Base-by-base conservation (phyloP, 2,113 vertebrate species). In the Perccottus glenii region DNA sequence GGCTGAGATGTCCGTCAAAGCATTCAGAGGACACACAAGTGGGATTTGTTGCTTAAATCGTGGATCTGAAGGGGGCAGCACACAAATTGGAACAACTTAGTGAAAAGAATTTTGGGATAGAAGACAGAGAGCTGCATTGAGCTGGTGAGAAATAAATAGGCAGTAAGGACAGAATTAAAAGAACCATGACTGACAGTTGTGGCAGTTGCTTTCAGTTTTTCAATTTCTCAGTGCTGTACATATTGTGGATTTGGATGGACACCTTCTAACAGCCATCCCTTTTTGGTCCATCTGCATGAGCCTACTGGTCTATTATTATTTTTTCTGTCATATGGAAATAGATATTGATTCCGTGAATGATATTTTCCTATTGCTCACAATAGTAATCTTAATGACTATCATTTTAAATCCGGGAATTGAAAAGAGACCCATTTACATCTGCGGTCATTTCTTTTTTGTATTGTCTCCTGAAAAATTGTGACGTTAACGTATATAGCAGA, bases 301-400 rank as follows among this genome's bases (percentile, higher is more conserved):
- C 76, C 78, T 83, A 70, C 73, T 45, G 67, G 65, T 72, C 88
- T 88, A 88, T 90, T 90, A 89, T 89, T 14, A 82, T 82, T 80
- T 78, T 84, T 58, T 58, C 83, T 81, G 69, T 67, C 79, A 71
- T 94, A 93, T 92, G 93, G 91, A 94, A 93, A 94, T 94, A 86
- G 64, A 92, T 87, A 89, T 75, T 79, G 67, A 89, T 91, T 88
- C 84, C 80, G 48, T 89, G 86, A 85, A 85, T 85, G 75, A 89
- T 88, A 95, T 95, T 95, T 96, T 94, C 92, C 93, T 94, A 93
- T 88, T 90, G 83, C 87, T 86, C 88, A 92, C 92, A 94, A 92
- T 90, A 90, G 88, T 89, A 64, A 85, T 83, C 82, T 80, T 84
- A 86, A 83, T 75, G 66, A 52, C 45, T 67, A 87, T 84, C 65